Conservation (phyloP, 2,888 invertebrate species). For the Oligia fasciuncula region DNA sequence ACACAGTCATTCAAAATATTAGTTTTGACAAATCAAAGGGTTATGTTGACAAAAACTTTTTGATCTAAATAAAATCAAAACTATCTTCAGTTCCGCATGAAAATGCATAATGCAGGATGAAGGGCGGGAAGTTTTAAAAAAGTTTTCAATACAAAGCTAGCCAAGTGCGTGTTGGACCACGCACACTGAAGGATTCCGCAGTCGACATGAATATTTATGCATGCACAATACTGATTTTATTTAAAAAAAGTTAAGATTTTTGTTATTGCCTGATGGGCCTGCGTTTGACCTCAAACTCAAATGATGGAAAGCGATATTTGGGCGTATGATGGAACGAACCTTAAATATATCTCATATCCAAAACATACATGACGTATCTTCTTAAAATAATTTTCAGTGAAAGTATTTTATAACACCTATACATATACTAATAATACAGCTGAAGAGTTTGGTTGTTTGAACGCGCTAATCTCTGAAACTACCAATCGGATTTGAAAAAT, state of each 20-base stretch:
- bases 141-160: not conserved
- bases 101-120: not conserved
- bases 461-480: too few species aligned
- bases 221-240: not conserved
- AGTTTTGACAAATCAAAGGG: not conserved
- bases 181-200: not conserved
- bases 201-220: not conserved
- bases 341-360: not conserved
- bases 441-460: too few species aligned
- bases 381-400: not conserved
- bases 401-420: not conserved
- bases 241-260: too few species aligned
- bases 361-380: not conserved
- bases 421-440: too few species aligned
- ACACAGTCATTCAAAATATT: too few species aligned
- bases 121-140: not conserved
- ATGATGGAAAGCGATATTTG: not conserved
- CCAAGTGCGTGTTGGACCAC: not conserved
- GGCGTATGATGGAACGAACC: not conserved
- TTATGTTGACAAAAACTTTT: not conserved
- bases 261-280: not conserved
- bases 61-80: not conserved
- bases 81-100: slow-evolving; percentile 10
- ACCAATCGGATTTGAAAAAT: too few species aligned
- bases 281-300: not conserved